Evolutionary conservation across 1,140 invertebrate species (phyloP).

Genomic region (Sycophila sp.): DNA sequence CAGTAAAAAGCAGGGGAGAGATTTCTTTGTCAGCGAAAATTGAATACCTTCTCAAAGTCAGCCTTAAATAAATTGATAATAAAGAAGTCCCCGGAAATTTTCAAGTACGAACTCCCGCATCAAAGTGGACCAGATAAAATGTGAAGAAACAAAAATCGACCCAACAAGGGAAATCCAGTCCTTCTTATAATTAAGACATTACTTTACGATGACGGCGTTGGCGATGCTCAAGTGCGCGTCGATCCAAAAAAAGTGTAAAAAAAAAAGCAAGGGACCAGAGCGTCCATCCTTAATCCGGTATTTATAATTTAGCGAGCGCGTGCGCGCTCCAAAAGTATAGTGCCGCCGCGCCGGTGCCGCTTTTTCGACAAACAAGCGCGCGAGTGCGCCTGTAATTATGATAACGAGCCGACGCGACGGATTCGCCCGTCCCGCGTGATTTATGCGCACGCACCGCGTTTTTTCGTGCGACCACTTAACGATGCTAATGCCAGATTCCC

Average conservation of each 20-base stretch:
- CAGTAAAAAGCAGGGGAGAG: too few species aligned
- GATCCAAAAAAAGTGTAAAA: not conserved
- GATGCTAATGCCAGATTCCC: not conserved
- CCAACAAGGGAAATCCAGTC: slow-evolving; percentile 44
- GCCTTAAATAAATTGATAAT: too few species aligned
- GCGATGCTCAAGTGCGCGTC: slow-evolving; percentile 21
- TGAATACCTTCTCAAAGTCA: too few species aligned
- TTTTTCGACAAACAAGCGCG: slow-evolving; percentile 1
- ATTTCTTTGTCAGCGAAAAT: too few species aligned
- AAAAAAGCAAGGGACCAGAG: slow-evolving; percentile 1
- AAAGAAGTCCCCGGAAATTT: too few species aligned
- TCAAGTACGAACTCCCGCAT: too few species aligned
- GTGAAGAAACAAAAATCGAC: too few species aligned
- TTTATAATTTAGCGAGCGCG: slow-evolving; percentile 37
- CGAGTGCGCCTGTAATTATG: slow-evolving; percentile 9
- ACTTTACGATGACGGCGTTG: slow-evolving; percentile 51
- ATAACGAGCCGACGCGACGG: slow-evolving; percentile 14
- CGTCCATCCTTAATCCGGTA: slow-evolving; percentile 3
- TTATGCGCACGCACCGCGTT: not conserved
- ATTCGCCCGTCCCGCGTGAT: not conserved
- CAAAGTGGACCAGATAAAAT: too few species aligned
- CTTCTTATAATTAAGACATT: slow-evolving; percentile 62
- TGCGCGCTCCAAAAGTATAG: slow-evolving; percentile 33
- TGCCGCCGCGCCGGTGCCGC: slow-evolving; percentile 12
- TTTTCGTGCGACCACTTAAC: not conserved